Evolutionary conservation across 2,113 vertebrate species (phyloP).

Genomic region (Pampusana beccarii): DNA sequence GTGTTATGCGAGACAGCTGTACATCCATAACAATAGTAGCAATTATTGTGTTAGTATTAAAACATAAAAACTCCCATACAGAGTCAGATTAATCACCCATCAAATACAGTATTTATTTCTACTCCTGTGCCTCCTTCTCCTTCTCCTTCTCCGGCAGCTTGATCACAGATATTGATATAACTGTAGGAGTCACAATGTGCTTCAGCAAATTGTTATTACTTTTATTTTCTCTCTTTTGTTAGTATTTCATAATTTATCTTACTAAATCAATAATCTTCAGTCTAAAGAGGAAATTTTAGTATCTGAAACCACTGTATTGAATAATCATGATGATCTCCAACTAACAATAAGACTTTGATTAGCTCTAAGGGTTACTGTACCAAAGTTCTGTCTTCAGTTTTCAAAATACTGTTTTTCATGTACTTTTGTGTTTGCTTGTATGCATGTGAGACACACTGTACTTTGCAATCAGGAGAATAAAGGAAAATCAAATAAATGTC

Average conservation of each 20-base stretch:
- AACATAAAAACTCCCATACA: not conserved
- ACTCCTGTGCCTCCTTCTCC: not conserved
- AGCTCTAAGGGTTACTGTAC: not conserved
- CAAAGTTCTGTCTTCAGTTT: conserved; percentile 30
- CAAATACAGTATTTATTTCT: not conserved
- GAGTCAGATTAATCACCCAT: not conserved
- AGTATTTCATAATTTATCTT: not conserved
- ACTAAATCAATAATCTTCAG: not conserved
- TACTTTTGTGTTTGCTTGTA: conserved; percentile 32
- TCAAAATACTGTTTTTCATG: conserved; percentile 45
- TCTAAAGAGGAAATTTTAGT: not conserved
- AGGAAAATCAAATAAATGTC: conserved; percentile 49
- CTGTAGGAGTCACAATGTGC: not conserved
- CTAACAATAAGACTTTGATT: conserved; percentile 46
- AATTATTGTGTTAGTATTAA: not conserved
- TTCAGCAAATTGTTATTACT: conserved; percentile 3
- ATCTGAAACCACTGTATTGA: not conserved
- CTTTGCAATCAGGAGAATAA: conserved; percentile 63
- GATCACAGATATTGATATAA: not conserved
- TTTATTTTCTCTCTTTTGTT: not conserved
- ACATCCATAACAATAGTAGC: not conserved
- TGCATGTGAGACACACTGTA: not conserved
- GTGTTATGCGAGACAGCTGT: not conserved
- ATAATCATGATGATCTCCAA: not conserved
- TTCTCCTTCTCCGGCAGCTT: not conserved